Conservation (phyloP, 1,140 invertebrate species). For the Drosophila rufa region DNA sequence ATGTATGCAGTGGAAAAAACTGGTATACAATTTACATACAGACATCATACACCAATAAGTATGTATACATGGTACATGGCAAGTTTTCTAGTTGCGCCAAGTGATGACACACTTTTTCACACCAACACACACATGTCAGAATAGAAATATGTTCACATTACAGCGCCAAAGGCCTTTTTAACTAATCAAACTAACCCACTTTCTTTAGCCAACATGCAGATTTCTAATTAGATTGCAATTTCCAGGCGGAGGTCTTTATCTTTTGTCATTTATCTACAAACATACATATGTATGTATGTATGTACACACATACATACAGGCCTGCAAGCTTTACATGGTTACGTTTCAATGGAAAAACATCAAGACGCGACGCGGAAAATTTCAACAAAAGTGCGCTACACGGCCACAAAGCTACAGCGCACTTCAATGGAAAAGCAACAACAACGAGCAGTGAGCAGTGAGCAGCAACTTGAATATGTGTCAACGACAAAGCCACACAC, state of each 20-base stretch:
- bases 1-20: slow-evolving; percentile 29
- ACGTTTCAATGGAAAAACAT: slow-evolving; percentile 70
- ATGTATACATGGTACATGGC: slow-evolving; percentile 46
- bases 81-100: slow-evolving; percentile 74
- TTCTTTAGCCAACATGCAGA: slow-evolving; percentile 62
- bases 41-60: slow-evolving; percentile 11
- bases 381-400: slow-evolving; percentile 63
- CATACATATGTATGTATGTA: neutral
- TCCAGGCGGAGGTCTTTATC: slow-evolving; percentile 50
- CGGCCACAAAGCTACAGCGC: slow-evolving; percentile 58
- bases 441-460: slow-evolving; percentile 58
- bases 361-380: slow-evolving; percentile 66
- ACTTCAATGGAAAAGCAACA: slow-evolving; percentile 47
- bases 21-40: slow-evolving; percentile 14
- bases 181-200: slow-evolving; percentile 71
- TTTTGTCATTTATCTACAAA: slow-evolving; percentile 70
- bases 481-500: slow-evolving; percentile 74
- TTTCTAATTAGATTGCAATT: slow-evolving; percentile 75
- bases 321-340: slow-evolving; percentile 51
- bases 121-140: slow-evolving; percentile 13
- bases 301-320: neutral
- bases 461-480: slow-evolving; percentile 76
- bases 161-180: slow-evolving; percentile 22
- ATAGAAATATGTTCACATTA: slow-evolving; percentile 22
- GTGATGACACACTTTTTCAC: slow-evolving; percentile 72